A percentile compares a stretch with the other conserved stretches of the same genome.
phyloP scores from a whole-genome alignment of 2,888 invertebrate genomes.

The Zaprionus bogoriensis region DNA sequence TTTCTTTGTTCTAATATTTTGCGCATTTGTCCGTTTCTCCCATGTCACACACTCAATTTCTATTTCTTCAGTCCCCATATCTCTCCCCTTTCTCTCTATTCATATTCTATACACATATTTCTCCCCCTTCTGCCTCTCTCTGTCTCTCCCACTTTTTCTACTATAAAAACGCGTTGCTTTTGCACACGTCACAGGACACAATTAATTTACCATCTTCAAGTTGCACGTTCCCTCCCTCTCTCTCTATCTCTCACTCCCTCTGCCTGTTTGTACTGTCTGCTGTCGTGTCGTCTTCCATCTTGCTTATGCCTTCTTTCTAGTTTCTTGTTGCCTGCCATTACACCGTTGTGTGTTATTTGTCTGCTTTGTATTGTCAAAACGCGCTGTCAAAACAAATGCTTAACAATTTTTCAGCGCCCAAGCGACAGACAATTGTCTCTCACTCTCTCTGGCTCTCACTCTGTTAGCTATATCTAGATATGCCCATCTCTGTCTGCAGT shows the following conservation, averaged over 20 bases:
- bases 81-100: no score
- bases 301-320: background rate
- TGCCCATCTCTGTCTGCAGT: conserved; percentile 9
- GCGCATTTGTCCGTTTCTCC: no score
- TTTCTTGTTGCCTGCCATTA: conserved; percentile 24
- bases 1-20: no score
- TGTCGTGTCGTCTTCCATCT: background rate
- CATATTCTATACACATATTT: background rate
- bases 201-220: conserved; percentile 51
- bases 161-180: conserved; percentile 6
- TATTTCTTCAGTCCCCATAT: no score
- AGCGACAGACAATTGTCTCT: conserved; percentile 39
- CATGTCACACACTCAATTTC: no score
- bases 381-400: conserved; percentile 74
- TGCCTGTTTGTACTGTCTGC: no score
- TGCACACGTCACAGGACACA: conserved; percentile 55
- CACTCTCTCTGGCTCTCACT: conserved; percentile 24
- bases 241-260: background rate
- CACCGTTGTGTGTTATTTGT: conserved; percentile 53
- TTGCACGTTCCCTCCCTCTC: background rate
- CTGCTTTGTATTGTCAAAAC: conserved; percentile 69
- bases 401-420: conserved; percentile 69
- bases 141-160: background rate
- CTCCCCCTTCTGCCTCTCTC: background rate
- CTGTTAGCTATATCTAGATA: conserved; percentile 1